Base-by-base conservation (phyloP, 2,888 invertebrate species). In the Lasioglossum leucozonium region DNA sequence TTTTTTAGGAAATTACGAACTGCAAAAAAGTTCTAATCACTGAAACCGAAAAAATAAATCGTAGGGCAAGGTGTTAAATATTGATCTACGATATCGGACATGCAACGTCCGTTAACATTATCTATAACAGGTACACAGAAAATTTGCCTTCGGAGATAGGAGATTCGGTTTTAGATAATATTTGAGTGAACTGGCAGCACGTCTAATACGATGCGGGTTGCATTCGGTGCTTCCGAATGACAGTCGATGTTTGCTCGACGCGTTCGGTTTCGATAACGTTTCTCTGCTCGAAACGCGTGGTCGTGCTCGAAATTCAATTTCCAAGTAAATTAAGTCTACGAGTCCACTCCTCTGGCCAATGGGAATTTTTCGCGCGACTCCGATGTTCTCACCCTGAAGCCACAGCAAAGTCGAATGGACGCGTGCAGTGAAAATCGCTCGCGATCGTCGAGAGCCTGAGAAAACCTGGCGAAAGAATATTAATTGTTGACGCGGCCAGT, bases 101-200 rank as follows among this genome's bases (percentile, higher is more conserved):
- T 44, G 55, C 22, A 30, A 8, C 65, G 8, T 22, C n/a, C 3
- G 67, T 11, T 11, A n/a, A 11, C 69, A n/a, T n/a, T 69, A 69
- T 69, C 69, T 69, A 0, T n/a, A 16, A 8, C 6, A 44, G 55
- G 18, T 22, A 71, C 40, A 40, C 69, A 40, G 0, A 40, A 69
- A 40, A 40, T 40, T 69, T 69, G 69, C 37, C 62, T 42, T 6
- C 11, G 22, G 0, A 62, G 58, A 42, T 62, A 42, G 62, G 30
- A 75, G 75, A 75, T 75, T 26, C 26, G 13, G 22, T 11, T 62
- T 44, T 18, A 42, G 62, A 62, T 62, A 44, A 75, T 62, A 30
- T 75, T 75, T 30, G 13, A 40, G 30, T 13, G 42, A 62, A 30
- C 47, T 51, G 37, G 77, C 51, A 77, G 51, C 77, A 40, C 13